A percentile compares a stretch with the other conserved stretches of the same genome.
Evolutionary conservation across 30 jellyfish, hydroid and myxozoan genomes (phyloP).

Genomic region (Cassiopea xamachana): DNA sequence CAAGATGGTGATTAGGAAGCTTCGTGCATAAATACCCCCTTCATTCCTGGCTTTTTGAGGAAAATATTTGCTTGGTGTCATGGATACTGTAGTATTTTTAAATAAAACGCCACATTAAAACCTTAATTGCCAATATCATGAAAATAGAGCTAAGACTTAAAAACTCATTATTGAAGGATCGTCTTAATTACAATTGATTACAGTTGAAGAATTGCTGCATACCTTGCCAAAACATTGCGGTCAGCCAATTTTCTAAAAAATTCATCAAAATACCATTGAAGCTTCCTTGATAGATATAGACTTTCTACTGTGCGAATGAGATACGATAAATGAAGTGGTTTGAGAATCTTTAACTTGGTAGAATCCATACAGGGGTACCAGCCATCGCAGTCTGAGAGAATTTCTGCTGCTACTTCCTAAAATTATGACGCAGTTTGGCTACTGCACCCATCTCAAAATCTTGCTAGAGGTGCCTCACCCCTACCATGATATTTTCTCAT

Average conservation of each 20-base stretch:
- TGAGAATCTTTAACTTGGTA: no score
- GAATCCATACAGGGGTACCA: no score
- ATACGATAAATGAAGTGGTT: no score
- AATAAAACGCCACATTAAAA: not conserved
- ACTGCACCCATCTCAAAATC: no score
- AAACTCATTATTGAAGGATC: not conserved
- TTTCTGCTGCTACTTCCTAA: no score
- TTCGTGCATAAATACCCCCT: no score
- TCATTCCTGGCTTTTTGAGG: not conserved
- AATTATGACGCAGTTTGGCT: no score
- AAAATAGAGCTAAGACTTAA: slow-evolving; percentile 7
- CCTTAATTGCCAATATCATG: not conserved
- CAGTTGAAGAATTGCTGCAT: not conserved
- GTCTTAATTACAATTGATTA: not conserved
- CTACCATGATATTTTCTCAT: no score
- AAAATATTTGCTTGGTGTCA: slow-evolving; percentile 6
- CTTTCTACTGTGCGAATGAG: no score
- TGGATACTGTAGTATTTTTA: not conserved
- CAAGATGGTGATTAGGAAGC: no score
- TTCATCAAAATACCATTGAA: not conserved
- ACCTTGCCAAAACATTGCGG: slow-evolving; percentile 26
- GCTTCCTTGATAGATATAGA: not conserved
- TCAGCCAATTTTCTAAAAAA: not conserved
- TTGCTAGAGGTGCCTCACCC: no score
- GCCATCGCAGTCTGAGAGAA: no score